A percentile compares a stretch with the other conserved stretches of the same genome.
These are phyloP conservation scores for Telenomus remus DNA, from an alignment of 1,140 invertebrate species.

Conservation along the genomic window DNA sequence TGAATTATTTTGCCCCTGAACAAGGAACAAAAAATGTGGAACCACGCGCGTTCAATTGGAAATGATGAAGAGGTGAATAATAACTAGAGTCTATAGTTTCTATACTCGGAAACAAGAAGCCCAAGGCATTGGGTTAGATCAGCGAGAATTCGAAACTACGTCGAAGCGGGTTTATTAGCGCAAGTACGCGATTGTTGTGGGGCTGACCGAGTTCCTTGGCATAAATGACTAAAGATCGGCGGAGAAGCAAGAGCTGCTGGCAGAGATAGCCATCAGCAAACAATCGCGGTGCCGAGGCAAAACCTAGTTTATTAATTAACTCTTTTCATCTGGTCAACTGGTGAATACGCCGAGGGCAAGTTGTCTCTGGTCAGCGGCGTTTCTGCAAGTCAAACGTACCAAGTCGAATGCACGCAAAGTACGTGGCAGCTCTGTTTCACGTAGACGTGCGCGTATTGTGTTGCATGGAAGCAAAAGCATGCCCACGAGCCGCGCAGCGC, in stretches of 20 bases:
- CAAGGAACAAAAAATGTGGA: too few relatives aligned
- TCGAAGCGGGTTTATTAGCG: conserved; percentile 31
- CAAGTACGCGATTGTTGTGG: conserved; percentile 29
- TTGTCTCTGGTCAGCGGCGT: conserved; percentile 36
- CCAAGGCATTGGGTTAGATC: conserved; percentile 17
- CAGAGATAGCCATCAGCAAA: conserved; percentile 28
- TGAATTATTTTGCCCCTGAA: too few relatives aligned
- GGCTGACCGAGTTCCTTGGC: conserved; percentile 30
- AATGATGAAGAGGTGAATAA: too few relatives aligned
- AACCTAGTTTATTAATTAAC: conserved; percentile 58
- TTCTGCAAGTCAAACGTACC: conserved; percentile 41
- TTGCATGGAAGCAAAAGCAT: conserved; percentile 48
- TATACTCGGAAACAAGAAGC: background rate
- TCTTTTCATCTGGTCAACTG: conserved; percentile 30
- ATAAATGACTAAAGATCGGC: conserved; percentile 48
- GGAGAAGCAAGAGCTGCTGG: conserved; percentile 6
- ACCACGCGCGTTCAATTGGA: too few relatives aligned
- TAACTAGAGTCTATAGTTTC: too few relatives aligned
- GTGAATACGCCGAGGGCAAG: conserved; percentile 39
- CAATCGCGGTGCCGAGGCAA: conserved; percentile 30
- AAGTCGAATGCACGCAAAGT: conserved; percentile 34
- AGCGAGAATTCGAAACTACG: conserved; percentile 10
- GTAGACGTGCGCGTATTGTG: conserved; percentile 37
- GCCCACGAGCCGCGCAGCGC: conserved; percentile 18
- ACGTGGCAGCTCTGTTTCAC: conserved; percentile 27